A percentile compares a stretch with the other conserved stretches of the same genome.
Evolutionary conservation across 35 echinoderm and acorn worm genomes (phyloP).

Genomic region (Heliocidaris tuberculata): DNA sequence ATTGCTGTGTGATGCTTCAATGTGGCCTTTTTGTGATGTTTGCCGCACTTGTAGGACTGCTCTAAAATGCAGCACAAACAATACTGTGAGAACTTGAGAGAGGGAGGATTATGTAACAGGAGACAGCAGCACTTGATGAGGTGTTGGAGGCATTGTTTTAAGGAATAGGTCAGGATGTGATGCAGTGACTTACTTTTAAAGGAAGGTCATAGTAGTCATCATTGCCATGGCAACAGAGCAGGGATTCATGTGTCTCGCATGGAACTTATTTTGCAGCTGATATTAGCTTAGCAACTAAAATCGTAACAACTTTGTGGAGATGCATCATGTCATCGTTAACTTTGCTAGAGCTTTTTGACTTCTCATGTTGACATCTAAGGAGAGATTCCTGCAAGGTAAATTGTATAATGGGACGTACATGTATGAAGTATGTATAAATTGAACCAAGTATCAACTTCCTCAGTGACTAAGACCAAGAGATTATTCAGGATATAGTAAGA

Average conservation of each 20-base stretch:
- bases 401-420: background rate
- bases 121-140: background rate
- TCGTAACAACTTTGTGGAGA: background rate
- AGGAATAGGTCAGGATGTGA: no score
- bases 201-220: background rate
- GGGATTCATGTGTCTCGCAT: slow-evolving; percentile 9
- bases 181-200: background rate
- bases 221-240: background rate
- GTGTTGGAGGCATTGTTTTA: background rate
- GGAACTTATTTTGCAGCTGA: slow-evolving; percentile 10
- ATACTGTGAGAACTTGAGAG: background rate
- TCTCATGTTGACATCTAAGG: background rate
- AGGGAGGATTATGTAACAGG: background rate
- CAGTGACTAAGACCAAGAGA: background rate
- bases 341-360: background rate
- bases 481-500: background rate
- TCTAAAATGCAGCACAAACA: background rate
- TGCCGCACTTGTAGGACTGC: background rate
- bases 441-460: background rate
- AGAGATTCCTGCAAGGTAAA: background rate
- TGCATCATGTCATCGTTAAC: background rate
- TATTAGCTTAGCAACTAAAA: background rate
- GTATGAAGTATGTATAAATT: background rate
- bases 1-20: background rate
- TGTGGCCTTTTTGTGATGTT: background rate